A percentile compares a stretch with the other conserved stretches of the same genome.
Conservation (phyloP, 2,888 invertebrate species). For the Glyphotaelius pellucidus region DNA sequence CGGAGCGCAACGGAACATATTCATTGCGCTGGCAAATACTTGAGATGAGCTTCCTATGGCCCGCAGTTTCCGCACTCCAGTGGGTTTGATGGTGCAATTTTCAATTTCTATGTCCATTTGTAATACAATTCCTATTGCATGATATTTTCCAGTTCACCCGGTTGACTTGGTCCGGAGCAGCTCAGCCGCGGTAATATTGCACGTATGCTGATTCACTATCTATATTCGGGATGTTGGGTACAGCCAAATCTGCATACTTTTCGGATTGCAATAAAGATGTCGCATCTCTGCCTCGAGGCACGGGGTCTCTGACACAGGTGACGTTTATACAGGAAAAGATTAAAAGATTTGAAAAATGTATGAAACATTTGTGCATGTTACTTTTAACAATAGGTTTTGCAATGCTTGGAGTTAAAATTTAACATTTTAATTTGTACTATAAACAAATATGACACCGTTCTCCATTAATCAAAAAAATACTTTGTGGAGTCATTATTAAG, state of each 20-base stretch:
- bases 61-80: background rate
- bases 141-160: constrained; percentile 47
- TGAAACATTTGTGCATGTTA: background rate
- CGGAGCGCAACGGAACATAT: background rate
- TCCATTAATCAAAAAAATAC: too few relatives aligned
- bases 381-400: background rate
- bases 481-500: too few relatives aligned
- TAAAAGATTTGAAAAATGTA: background rate
- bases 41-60: constrained; percentile 10
- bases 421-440: too few relatives aligned
- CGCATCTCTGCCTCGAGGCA: background rate
- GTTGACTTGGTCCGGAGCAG: background rate
- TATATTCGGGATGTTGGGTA: background rate
- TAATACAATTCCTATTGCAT: constrained; percentile 42
- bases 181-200: constrained; percentile 13
- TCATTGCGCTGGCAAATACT: constrained; percentile 9
- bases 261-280: background rate
- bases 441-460: too few relatives aligned
- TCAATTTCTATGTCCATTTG: constrained; percentile 48
- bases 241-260: background rate
- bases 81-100: constrained; percentile 28
- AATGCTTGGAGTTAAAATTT: background rate
- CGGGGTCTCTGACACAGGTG: background rate
- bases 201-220: constrained; percentile 15
- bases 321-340: background rate